Conservation (phyloP, 2,113 vertebrate genomes). For the Periophthalmodon schlosseri region DNA sequence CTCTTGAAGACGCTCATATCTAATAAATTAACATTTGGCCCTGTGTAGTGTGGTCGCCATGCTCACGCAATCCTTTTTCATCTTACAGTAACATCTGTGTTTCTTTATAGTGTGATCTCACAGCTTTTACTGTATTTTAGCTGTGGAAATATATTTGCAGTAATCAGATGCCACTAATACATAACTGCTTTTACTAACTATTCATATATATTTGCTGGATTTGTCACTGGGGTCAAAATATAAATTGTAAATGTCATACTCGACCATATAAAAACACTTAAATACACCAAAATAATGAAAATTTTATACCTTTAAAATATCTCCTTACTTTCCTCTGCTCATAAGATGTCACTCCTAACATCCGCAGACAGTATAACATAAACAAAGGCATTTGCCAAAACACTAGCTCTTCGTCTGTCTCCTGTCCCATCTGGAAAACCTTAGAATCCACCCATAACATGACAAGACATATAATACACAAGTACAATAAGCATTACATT, state of each 20-base stretch:
- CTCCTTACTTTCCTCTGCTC: conserved; percentile 1
- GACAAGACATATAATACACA: conserved; percentile 30
- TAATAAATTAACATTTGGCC: conserved; percentile 40
- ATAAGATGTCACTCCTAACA: conserved; percentile 54
- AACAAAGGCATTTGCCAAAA: conserved; percentile 49
- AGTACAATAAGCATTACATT: conserved; percentile 31
- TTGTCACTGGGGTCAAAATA: background rate
- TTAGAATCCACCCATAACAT: conserved; percentile 50
- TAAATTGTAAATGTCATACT: background rate
- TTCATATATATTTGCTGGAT: no score
- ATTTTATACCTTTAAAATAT: background rate
- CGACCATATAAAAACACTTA: background rate
- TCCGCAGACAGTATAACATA: conserved; percentile 55
- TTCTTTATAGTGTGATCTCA: background rate
- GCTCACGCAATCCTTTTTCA: background rate
- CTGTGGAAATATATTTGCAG: background rate
- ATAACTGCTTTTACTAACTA: background rate
- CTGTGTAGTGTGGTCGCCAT: conserved; percentile 11
- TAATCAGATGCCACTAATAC: background rate
- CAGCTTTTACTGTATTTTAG: background rate
- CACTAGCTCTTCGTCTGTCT: conserved; percentile 27
- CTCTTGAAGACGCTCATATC: conserved; percentile 45
- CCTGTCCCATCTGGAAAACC: conserved; percentile 64
- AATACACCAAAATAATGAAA: background rate
- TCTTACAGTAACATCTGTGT: background rate